Conservation (phyloP, 2,888 invertebrate species). For the Aquatica leii region DNA sequence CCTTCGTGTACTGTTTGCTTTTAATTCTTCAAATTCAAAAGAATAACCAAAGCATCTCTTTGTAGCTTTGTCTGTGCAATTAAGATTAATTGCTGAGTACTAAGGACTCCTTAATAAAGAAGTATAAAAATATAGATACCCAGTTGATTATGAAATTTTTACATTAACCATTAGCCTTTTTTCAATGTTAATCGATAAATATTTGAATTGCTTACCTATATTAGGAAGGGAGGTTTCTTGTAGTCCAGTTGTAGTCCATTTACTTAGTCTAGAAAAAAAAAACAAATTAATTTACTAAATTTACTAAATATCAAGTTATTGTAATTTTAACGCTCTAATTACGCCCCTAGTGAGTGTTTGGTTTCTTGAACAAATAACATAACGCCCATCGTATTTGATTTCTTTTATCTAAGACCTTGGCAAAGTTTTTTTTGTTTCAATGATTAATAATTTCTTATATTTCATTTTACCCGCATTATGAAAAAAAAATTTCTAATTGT, state of each 20-base stretch:
- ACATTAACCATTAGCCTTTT: conserved; percentile 4
- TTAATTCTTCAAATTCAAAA: conserved; percentile 17
- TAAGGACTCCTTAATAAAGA: conserved; percentile 17
- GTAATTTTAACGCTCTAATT: conserved; percentile 20
- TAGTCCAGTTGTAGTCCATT: conserved; percentile 59
- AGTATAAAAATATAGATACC: conserved; percentile 6
- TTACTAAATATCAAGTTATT: neutral
- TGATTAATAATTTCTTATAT: no score
- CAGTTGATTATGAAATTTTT: conserved; percentile 7
- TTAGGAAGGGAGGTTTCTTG: conserved; percentile 55
- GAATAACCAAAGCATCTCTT: conserved; percentile 19
- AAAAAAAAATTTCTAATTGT: no score
- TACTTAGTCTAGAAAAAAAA: conserved; percentile 58
- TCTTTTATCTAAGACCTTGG: conserved; percentile 26
- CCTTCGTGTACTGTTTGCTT: conserved; percentile 18
- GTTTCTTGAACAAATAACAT: conserved; percentile 28
- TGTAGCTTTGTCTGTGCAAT: conserved; percentile 26
- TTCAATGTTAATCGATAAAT: neutral
- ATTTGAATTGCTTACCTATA: conserved; percentile 22
- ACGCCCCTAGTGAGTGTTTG: conserved; percentile 27
- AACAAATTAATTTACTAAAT: neutral
- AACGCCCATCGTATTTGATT: conserved; percentile 30
- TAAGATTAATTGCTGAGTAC: conserved; percentile 28
- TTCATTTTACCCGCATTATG: no score
- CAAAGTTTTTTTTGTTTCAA: no score